Conservation (phyloP, 2,888 invertebrate species). For the Mycalesis mineus region DNA sequence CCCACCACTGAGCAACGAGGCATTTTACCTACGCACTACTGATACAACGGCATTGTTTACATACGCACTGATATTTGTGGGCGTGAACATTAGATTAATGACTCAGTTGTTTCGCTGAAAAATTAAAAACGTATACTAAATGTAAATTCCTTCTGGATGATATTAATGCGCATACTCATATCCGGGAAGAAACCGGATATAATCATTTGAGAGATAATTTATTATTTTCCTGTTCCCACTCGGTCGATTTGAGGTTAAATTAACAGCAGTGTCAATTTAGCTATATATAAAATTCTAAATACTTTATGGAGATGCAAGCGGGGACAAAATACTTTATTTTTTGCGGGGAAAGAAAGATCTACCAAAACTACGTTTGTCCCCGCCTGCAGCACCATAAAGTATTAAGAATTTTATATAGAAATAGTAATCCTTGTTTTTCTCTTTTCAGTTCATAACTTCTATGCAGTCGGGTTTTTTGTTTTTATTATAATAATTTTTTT, state of each 20-base stretch:
- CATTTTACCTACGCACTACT: too few species aligned
- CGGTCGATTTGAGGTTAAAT: neutral
- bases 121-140: constrained; percentile 8
- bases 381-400: too few species aligned
- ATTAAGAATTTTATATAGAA: too few species aligned
- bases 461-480: too few species aligned
- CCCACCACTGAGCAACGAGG: too few species aligned
- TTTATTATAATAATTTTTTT: too few species aligned
- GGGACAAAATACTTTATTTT: too few species aligned
- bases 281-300: neutral
- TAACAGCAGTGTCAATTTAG: neutral
- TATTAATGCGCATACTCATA: constrained; percentile 2
- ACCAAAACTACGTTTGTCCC: too few species aligned
- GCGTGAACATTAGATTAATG: neutral
- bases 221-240: constrained; percentile 6
- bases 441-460: too few species aligned
- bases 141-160: neutral
- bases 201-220: constrained; percentile 2
- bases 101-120: constrained; percentile 10
- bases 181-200: constrained; percentile 8
- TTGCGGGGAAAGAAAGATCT: too few species aligned
- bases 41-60: neutral
- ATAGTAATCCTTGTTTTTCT: too few species aligned
- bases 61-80: neutral
- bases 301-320: too few species aligned